phyloP scores from a whole-genome alignment of 2,888 invertebrate genomes.

The Agriopis marginaria region DNA sequence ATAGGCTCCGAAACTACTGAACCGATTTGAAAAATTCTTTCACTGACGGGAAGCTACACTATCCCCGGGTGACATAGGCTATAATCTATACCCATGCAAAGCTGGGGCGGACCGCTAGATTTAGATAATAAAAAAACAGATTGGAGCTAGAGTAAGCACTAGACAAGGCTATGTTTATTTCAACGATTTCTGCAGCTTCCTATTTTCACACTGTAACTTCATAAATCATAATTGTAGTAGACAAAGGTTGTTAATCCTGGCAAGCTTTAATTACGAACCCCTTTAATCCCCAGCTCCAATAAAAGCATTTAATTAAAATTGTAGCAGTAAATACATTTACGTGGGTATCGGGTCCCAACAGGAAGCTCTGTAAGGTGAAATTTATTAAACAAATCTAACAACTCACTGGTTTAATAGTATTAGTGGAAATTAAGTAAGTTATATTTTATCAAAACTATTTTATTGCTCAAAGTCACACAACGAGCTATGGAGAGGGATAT shows the following conservation, averaged over 20 bases:
- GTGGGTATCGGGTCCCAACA: conserved; percentile 44
- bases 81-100: no score
- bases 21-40: no score
- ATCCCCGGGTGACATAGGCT: no score
- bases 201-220: conserved; percentile 57
- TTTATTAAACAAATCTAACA: conserved; percentile 51
- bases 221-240: conserved; percentile 77
- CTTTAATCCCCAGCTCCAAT: conserved; percentile 72
- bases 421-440: not conserved
- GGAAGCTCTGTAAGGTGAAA: conserved; percentile 49
- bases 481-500: no score
- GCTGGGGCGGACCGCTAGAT: no score
- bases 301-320: conserved; percentile 79
- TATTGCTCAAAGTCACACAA: not conserved
- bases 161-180: not conserved
- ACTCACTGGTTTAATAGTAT: conserved; percentile 22
- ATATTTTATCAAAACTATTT: not conserved
- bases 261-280: conserved; percentile 74
- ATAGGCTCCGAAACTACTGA: no score
- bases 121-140: not conserved
- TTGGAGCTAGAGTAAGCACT: not conserved
- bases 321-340: conserved; percentile 63
- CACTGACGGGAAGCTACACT: no score
- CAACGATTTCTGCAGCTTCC: conserved; percentile 3
- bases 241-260: conserved; percentile 78